These are phyloP conservation scores for Apodemus speciosus DNA, from an alignment of 2,113 vertebrate genomes.

Conservation along the genomic window DNA sequence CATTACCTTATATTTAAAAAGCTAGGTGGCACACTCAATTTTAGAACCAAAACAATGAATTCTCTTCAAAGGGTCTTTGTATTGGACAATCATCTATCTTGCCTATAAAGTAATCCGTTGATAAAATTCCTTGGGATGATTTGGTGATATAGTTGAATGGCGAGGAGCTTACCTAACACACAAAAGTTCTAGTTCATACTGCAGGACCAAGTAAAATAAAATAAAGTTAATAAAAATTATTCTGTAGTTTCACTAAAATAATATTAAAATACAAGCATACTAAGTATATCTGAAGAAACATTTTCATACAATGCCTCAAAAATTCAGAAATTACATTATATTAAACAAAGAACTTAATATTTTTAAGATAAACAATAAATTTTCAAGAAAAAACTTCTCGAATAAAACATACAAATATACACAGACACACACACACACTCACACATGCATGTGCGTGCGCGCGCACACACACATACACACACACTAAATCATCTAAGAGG, in stretches of 20 bases:
- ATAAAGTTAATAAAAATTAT: neutral
- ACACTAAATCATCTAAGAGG: neutral
- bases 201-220: neutral
- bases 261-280: conserved; percentile 19
- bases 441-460: neutral
- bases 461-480: too few species aligned
- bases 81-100: conserved; percentile 23
- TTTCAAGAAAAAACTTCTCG: conserved; percentile 14
- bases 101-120: conserved; percentile 13
- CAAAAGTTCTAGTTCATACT: neutral
- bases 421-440: neutral
- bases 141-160: neutral
- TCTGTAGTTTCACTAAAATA: conserved; percentile 23
- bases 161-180: neutral
- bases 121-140: conserved; percentile 20
- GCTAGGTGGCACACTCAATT: conserved; percentile 44
- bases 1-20: neutral
- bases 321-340: conserved; percentile 50
- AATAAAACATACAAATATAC: neutral
- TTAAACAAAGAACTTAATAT: conserved; percentile 36
- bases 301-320: conserved; percentile 33
- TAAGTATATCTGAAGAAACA: conserved; percentile 4
- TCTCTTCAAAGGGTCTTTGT: conserved; percentile 37
- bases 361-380: conserved; percentile 40
- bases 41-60: conserved; percentile 51